Base-by-base conservation (phyloP, 2,888 invertebrate genomes). In the Busseola fusca region DNA sequence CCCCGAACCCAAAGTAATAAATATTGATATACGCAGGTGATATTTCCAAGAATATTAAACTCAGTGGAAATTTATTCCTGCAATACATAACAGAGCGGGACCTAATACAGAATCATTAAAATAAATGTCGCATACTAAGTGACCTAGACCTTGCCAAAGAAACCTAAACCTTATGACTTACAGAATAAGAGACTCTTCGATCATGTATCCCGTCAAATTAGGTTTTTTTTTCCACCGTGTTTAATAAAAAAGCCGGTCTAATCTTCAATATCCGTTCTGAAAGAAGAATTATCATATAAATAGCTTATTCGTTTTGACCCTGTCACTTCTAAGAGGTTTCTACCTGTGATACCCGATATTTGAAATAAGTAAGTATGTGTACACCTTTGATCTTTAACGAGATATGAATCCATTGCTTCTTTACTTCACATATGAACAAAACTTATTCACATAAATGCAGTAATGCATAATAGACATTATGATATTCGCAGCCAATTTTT, bases 211-310 rank as follows among this genome's bases (percentile, higher is more conserved):
- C 59, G 58, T 56, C 70, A 74, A 81, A 79, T 82, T 77, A 73
- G 66, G 66, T 54, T 57, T 70, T 62, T n/a, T 65, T 72, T 78
- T 74, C 72, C 58, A 62, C 74, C 72, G 64, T 76, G 72, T 81
- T 78, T 81, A 78, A 76, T 80, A 85, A 82, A 84, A 78, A 80
- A 68, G 65, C 72, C 50, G 57, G 72, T 79, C 63, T 82, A 84
- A 84, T 81, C 78, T 76, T 72, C 81, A 86, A 85, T 85, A 84
- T 84, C 82, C 78, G 71, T 34, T 71, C 65, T 74, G 67, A 80
- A 84, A 77, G 76, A 79, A 45, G 77, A 82, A 87, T 86, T 86
- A 87, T 82, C 84, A 86, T 86, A 87, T 84, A 86, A 82, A 86
- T 84, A 73, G 83, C 81, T 80, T 82, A 81, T 85, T 80, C 76